A percentile compares a stretch with the other conserved stretches of the same genome.
These are phyloP conservation scores for Gandaritis pyraliata DNA, from an alignment of 2,888 invertebrate genomes.

Conservation along the genomic window DNA sequence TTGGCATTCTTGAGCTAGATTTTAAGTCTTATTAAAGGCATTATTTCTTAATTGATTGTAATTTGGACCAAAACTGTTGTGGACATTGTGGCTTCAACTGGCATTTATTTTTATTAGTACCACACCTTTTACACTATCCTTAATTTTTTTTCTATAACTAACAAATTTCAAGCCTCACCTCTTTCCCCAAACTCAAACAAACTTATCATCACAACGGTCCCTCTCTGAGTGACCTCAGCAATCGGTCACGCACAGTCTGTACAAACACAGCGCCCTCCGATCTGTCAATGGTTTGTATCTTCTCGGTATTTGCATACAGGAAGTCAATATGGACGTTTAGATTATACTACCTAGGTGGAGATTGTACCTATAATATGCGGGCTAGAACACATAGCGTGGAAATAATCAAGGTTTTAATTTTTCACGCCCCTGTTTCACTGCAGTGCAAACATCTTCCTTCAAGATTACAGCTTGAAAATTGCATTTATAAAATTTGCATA, in stretches of 20 bases:
- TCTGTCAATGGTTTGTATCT: constrained; percentile 62
- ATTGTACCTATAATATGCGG: constrained; percentile 2
- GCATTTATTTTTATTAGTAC: too few species aligned
- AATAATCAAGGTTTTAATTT: not conserved
- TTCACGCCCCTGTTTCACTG: too few species aligned
- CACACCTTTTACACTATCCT: too few species aligned
- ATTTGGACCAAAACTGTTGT: too few species aligned
- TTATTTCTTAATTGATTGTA: too few species aligned
- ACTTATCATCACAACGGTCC: constrained; percentile 39
- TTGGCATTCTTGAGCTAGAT: too few species aligned
- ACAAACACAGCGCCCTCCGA: constrained; percentile 66
- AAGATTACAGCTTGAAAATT: too few species aligned
- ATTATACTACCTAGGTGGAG: not conserved
- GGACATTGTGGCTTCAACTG: too few species aligned
- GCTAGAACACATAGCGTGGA: not conserved
- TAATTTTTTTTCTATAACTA: too few species aligned
- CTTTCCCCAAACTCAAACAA: constrained; percentile 32
- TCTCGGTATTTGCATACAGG: constrained; percentile 33
- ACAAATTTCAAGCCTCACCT: not conserved
- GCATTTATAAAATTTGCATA: too few species aligned
- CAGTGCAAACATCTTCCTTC: too few species aligned
- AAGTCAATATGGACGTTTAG: constrained; percentile 20
- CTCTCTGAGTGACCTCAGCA: constrained; percentile 62
- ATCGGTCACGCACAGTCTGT: constrained; percentile 62
- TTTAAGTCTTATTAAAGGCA: too few species aligned